phyloP scores from a whole-genome alignment of 1,140 invertebrate genomes.

The Coptotermes formosanus region DNA sequence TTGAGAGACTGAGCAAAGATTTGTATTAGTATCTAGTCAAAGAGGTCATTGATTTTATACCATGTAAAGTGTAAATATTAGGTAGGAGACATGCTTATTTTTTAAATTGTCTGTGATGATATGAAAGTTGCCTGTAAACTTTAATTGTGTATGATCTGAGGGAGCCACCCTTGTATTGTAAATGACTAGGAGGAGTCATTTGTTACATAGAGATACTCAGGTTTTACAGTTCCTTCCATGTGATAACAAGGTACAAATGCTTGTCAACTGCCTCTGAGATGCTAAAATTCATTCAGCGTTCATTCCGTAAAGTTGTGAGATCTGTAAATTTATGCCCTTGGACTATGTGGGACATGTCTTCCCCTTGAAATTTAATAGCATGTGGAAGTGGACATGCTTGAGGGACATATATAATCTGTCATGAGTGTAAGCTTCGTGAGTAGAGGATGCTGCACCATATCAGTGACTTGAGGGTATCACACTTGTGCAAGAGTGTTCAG shows the following conservation, averaged over 20 bases:
- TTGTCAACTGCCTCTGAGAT: constrained; percentile 29
- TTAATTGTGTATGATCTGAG: constrained; percentile 11
- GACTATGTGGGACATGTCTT: background rate
- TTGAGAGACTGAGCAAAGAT: constrained; percentile 28
- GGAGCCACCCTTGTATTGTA: constrained; percentile 6
- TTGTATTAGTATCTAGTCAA: constrained; percentile 29
- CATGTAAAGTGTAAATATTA: constrained; percentile 25
- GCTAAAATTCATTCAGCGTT: background rate
- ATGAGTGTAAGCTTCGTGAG: background rate
- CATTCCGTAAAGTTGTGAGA: background rate
- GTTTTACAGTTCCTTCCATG: constrained; percentile 33
- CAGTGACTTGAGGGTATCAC: background rate
- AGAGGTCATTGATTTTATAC: constrained; percentile 27
- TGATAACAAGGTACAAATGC: constrained; percentile 34
- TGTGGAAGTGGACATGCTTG: background rate
- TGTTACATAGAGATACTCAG: constrained; percentile 26
- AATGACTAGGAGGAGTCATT: constrained; percentile 7
- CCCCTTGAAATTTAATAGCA: background rate
- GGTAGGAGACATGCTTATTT: constrained; percentile 31
- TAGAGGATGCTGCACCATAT: background rate
- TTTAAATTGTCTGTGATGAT: constrained; percentile 34
- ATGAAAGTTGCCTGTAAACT: constrained; percentile 34
- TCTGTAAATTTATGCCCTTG: background rate
- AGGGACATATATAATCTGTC: background rate
- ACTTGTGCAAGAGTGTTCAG: background rate